Conservation (phyloP, 2,797 vertebrate species). For the Scolopax rusticola region DNA sequence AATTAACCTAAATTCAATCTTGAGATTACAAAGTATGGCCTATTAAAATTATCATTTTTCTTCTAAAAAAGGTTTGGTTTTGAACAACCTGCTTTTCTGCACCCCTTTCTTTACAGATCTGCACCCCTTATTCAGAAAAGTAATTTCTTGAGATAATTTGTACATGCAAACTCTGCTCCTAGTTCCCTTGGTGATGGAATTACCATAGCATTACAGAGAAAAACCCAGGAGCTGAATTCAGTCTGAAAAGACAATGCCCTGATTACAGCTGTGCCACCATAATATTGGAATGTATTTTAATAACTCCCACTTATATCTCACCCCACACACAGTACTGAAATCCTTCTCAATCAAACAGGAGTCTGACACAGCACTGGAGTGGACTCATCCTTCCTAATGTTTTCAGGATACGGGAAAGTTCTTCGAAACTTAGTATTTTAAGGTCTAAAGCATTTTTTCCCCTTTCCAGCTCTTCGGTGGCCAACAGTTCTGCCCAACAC, state of each 20-base stretch:
- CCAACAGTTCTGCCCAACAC: not conserved
- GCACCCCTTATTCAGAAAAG: not conserved
- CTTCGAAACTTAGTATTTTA: not conserved
- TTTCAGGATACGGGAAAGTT: not conserved
- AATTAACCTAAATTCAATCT: conserved; percentile 46
- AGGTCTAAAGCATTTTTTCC: not conserved
- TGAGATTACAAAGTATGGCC: not conserved
- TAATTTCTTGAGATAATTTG: not conserved
- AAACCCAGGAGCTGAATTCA: not conserved
- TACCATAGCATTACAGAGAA: not conserved
- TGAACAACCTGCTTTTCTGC: not conserved
- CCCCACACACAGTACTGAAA: not conserved
- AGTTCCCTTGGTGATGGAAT: conserved; percentile 64
- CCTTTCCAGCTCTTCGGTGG: not conserved
- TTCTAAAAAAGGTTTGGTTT: not conserved
- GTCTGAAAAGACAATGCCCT: not conserved
- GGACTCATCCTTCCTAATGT: not conserved
- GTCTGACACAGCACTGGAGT: not conserved
- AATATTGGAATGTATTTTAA: not conserved
- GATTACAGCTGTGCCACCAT: conserved; percentile 10
- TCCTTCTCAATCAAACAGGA: not conserved
- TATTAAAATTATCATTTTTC: not conserved
- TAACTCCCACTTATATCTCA: not conserved
- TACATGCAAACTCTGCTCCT: not conserved
- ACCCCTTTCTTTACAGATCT: not conserved